phyloP scores from a whole-genome alignment of 2,888 invertebrate genomes.

The Drosophila maculinotata region DNA sequence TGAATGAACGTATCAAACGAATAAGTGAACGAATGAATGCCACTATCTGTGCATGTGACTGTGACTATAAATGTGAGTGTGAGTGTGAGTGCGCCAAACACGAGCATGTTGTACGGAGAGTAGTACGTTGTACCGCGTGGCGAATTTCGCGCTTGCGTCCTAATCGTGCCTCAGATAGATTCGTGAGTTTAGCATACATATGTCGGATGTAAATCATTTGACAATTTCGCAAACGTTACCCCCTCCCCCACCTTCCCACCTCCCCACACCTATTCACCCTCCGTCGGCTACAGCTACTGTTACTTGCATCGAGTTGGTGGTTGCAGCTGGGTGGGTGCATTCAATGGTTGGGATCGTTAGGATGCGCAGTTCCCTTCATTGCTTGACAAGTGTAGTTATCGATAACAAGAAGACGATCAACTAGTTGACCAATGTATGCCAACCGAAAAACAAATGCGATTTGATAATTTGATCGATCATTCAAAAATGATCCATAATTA shows the following conservation, averaged over 20 bases:
- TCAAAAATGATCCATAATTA: no score
- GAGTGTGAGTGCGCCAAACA: slow-evolving; percentile 37
- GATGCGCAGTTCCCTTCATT: no score
- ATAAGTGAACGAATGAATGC: slow-evolving; percentile 16
- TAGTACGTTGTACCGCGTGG: slow-evolving; percentile 58
- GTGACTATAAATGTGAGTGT: slow-evolving; percentile 4
- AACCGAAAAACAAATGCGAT: no score
- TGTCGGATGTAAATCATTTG: slow-evolving; percentile 83
- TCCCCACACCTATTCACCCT: neutral
- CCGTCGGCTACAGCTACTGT: neutral
- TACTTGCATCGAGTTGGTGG: no score
- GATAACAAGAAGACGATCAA: neutral
- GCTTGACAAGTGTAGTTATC: neutral
- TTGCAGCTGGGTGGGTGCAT: no score
- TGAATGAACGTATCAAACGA: slow-evolving; percentile 31
- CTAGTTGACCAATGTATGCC: no score
- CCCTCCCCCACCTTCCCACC: neutral
- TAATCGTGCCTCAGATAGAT: slow-evolving; percentile 82
- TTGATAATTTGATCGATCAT: neutral
- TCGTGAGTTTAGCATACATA: slow-evolving; percentile 83
- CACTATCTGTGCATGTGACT: slow-evolving; percentile 23
- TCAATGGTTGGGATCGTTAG: no score
- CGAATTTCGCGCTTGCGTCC: slow-evolving; percentile 73
- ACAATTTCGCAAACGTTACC: slow-evolving; percentile 71
- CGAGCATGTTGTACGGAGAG: slow-evolving; percentile 63